phyloP scores from a whole-genome alignment of 2,113 vertebrate genomes.

The Cinclus cinclus region DNA sequence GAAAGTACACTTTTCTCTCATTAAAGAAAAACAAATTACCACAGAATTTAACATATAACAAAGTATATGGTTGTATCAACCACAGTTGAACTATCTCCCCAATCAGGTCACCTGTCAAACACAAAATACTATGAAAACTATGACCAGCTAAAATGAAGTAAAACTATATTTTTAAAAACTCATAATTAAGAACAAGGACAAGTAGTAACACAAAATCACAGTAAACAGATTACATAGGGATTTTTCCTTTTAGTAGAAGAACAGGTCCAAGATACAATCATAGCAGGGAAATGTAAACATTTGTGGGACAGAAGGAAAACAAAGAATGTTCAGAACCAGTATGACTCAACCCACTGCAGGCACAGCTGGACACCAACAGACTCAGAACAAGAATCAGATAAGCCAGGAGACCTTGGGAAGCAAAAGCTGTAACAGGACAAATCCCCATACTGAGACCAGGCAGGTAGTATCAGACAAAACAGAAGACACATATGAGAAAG shows the following conservation, averaged over 20 bases:
- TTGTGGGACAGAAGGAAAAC: not conserved
- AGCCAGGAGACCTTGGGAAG: not conserved
- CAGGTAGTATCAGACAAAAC: not conserved
- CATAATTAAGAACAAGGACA: not conserved
- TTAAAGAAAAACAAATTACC: not conserved
- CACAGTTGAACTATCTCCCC: not conserved
- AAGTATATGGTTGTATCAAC: not conserved
- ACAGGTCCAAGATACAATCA: not conserved
- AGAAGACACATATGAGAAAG: not conserved
- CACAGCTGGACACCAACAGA: not conserved
- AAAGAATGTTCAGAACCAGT: not conserved
- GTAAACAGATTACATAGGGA: not conserved
- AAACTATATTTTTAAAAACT: not conserved
- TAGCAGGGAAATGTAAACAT: not conserved
- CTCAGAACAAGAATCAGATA: not conserved
- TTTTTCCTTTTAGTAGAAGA: not conserved
- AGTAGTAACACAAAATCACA: not conserved
- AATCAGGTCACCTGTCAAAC: not conserved
- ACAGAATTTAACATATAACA: not conserved
- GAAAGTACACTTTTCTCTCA: not conserved
- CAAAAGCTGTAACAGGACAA: not conserved
- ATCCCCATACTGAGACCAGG: not conserved
- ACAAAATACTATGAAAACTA: not conserved
- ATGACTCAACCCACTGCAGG: not conserved
- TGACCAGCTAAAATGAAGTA: not conserved